A percentile compares a stretch with the other conserved stretches of the same genome.
phyloP scores from a whole-genome alignment of 2,888 invertebrate species.

The Notodonta ziczac region DNA sequence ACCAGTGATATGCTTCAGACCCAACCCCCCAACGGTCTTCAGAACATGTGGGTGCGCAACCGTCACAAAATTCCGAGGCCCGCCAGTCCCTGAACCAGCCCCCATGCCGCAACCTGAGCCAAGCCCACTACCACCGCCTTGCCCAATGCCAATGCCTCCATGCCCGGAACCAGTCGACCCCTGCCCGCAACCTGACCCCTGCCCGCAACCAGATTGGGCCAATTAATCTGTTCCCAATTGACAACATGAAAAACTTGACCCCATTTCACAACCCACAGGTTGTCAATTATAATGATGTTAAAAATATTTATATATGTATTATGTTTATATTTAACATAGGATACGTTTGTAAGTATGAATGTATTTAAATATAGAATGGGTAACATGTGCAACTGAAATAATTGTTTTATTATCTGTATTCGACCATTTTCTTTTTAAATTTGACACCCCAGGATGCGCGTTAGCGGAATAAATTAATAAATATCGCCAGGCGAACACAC shows the following conservation, averaged over 20 bases:
- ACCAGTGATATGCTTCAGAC: slow-evolving; percentile 64
- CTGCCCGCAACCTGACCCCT: background rate
- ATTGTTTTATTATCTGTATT: slow-evolving; percentile 31
- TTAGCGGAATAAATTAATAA: too few species aligned
- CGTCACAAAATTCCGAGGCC: slow-evolving; percentile 20
- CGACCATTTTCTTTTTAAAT: background rate
- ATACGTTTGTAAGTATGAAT: slow-evolving; percentile 61
- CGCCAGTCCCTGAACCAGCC: slow-evolving; percentile 4
- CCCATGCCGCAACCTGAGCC: slow-evolving; percentile 11
- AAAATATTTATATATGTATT: slow-evolving; percentile 26
- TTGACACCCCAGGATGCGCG: background rate
- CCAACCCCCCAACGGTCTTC: slow-evolving; percentile 55
- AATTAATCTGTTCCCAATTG: background rate
- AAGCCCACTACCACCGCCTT: slow-evolving; percentile 7
- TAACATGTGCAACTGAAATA: slow-evolving; percentile 39
- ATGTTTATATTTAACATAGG: slow-evolving; percentile 37
- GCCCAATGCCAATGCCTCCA: slow-evolving; percentile 13
- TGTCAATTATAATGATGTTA: background rate
- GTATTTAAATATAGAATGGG: slow-evolving; percentile 64
- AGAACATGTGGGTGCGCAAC: slow-evolving; percentile 53
- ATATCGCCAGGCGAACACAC: too few species aligned
- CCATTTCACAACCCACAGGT: background rate
- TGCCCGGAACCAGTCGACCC: slow-evolving; percentile 10
- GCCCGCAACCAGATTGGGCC: background rate
- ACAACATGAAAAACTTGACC: background rate